phyloP scores from a whole-genome alignment of 1,140 invertebrate species.

The Ptiloglossa arizonensis region DNA sequence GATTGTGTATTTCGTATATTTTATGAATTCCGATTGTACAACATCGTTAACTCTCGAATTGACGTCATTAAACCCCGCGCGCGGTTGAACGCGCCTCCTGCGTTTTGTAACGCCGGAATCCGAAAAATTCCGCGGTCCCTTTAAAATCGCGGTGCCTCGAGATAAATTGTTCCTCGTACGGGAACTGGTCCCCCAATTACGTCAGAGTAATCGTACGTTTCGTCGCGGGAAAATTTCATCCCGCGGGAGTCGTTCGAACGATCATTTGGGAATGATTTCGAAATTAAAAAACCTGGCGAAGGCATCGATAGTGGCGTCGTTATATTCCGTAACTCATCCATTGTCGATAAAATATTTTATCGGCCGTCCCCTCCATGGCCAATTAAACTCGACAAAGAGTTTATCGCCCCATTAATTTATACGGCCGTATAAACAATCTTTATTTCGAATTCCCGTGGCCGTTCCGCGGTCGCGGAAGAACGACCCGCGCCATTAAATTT shows the following conservation, averaged over 20 bases:
- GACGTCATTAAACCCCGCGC: not conserved
- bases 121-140: constrained; percentile 21
- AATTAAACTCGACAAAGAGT: constrained; percentile 50
- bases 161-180: constrained; percentile 6
- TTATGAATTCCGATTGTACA: constrained; percentile 5
- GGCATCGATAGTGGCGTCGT: not conserved
- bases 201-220: not conserved
- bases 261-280: not conserved
- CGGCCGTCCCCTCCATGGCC: constrained; percentile 22
- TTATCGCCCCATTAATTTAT: constrained; percentile 58
- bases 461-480: not conserved
- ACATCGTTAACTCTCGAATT: constrained; percentile 14
- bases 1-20: not conserved
- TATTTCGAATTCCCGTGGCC: constrained; percentile 24
- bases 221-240: not conserved
- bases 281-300: not conserved
- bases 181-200: constrained; percentile 11
- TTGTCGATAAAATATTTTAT: constrained; percentile 43
- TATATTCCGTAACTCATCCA: constrained; percentile 19
- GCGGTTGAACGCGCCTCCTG: not conserved
- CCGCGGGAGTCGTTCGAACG: not conserved
- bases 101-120: constrained; percentile 9
- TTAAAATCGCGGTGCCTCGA: not conserved
- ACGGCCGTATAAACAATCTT: constrained; percentile 46
- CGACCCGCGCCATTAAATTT: constrained; percentile 1